Evolutionary conservation across 2,797 vertebrate genomes (phyloP).

Genomic region (Champsocephalus gunnari): DNA sequence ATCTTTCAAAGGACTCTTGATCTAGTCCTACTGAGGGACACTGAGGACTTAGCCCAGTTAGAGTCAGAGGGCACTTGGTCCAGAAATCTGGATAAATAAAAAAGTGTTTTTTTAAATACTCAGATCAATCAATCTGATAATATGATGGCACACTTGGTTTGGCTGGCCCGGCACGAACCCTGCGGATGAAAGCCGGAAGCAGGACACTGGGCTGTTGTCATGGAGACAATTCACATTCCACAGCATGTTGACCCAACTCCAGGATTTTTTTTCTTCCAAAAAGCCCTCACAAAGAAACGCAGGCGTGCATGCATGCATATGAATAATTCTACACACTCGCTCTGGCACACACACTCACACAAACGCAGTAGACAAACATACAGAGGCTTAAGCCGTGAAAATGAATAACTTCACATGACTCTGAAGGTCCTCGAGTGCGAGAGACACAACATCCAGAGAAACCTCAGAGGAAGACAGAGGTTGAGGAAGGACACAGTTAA

Average conservation of each 20-base stretch:
- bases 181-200: constrained; percentile 63
- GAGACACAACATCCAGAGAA: constrained; percentile 71
- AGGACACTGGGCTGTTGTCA: constrained; percentile 72
- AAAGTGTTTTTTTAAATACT: constrained; percentile 40
- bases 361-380: constrained; percentile 2
- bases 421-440: constrained; percentile 48
- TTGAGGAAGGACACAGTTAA: constrained; percentile 54
- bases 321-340: constrained; percentile 43
- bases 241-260: constrained; percentile 67
- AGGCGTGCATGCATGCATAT: constrained; percentile 20
- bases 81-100: constrained; percentile 57
- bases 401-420: constrained; percentile 46
- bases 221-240: constrained; percentile 77
- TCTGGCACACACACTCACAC: constrained; percentile 26
- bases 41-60: constrained; percentile 59
- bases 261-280: constrained; percentile 56
- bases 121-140: constrained; percentile 50
- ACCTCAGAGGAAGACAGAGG: constrained; percentile 49
- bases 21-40: constrained; percentile 25
- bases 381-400: constrained; percentile 38
- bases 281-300: constrained; percentile 36
- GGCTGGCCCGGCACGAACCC: constrained; percentile 36
- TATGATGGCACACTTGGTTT: constrained; percentile 46
- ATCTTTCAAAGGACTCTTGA: constrained; percentile 43
- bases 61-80: constrained; percentile 26